Base-by-base conservation (phyloP, 2,113 vertebrate genomes). In the Vulpes lagopus region DNA sequence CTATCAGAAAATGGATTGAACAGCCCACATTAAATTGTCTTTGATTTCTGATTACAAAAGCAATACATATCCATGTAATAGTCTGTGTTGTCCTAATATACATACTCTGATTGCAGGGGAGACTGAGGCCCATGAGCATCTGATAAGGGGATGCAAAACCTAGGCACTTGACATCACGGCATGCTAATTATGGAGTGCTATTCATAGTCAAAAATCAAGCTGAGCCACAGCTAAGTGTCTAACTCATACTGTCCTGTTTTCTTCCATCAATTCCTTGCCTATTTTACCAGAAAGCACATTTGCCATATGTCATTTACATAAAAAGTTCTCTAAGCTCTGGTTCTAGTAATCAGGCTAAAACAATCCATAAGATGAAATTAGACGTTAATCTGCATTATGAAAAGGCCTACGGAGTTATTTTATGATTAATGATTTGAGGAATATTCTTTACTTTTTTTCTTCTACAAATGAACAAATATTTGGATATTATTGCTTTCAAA, bases 71-170 rank as follows among this genome's bases (percentile, higher is more conserved):
- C 20, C 55, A 43, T 30, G 20, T 4, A 85, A 4, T 30, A 43
- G 65, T 80, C 23, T 27, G 7, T 23, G 5, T 7, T 51, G 1
- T 62, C 27, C 20, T 53, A 51, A 71, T 32, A 51, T 14, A 4
- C 20, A 32, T 17, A 55, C 0, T 0, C 69, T 67, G 35, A 32
- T 51, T 23, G 1, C 11, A 32, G 17, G 20, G 11, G 17, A 4
- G n/a, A 11, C 11, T 7, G 30, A 86, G 23, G 38, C 23, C 3
- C 17, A 19, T 6, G 19, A 32, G n/a, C 19, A 12, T 78, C 2
- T 65, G 15, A 22, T 14, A 11, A 0, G 25, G 19, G 22, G 6
- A 9, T 67, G 51, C 8, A 14, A 79, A 69, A 35, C 14, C 32
- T 30, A 92, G 64, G n/a, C 2, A 1, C 27, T 43, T 15, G n/a